phyloP scores from a whole-genome alignment of 2,888 invertebrate species.

The Andricus curvator region DNA sequence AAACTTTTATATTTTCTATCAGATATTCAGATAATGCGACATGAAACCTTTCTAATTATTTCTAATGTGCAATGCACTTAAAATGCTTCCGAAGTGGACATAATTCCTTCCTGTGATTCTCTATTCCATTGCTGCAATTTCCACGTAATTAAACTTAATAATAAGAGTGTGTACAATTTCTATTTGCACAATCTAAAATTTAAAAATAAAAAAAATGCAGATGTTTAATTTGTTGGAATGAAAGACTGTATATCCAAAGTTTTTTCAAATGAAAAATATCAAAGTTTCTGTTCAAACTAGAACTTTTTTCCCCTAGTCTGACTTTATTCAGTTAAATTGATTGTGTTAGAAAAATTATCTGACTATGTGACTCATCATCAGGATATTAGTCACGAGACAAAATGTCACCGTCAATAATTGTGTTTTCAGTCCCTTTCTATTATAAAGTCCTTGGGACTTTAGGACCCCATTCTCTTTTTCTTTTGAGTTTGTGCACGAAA shows the following conservation, averaged over 20 bases:
- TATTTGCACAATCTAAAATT: not conserved
- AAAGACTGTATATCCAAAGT: not conserved
- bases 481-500: no score
- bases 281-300: not conserved
- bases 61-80: not conserved
- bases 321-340: no score
- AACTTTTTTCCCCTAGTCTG: not conserved
- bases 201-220: not conserved
- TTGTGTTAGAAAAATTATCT: no score
- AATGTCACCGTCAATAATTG: not conserved
- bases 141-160: not conserved
- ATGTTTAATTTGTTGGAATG: not conserved
- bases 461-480: no score
- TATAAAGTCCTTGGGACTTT: not conserved
- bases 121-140: not conserved
- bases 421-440: not conserved
- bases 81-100: constrained; percentile 2
- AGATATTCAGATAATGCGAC: not conserved
- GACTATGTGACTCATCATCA: not conserved
- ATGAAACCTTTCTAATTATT: not conserved
- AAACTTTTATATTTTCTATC: not conserved
- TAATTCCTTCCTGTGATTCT: not conserved
- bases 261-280: not conserved
- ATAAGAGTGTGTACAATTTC: not conserved
- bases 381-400: not conserved